Conservation (phyloP, 2,113 vertebrate genomes). For the Clarias gariepinus region DNA sequence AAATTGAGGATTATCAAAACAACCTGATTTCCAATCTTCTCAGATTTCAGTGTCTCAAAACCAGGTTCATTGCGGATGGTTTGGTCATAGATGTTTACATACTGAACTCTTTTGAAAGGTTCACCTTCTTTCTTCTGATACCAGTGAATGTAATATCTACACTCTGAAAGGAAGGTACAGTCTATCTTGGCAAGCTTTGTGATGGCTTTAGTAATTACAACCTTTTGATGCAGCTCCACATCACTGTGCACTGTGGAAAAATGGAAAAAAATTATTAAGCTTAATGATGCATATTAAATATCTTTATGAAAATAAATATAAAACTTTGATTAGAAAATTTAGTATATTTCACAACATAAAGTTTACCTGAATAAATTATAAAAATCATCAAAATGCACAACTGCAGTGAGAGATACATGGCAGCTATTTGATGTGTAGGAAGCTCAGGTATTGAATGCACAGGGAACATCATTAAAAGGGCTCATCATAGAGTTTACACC, state of each 20-base stretch:
- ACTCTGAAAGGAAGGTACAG: slow-evolving; percentile 13
- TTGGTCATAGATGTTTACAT: neutral
- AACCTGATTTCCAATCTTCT: neutral
- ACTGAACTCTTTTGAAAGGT: slow-evolving; percentile 27
- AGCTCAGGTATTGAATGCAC: neutral
- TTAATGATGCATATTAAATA: neutral
- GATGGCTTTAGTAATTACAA: slow-evolving; percentile 17
- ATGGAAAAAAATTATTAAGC: neutral
- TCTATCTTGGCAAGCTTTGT: slow-evolving; percentile 6
- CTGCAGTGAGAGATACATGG: neutral
- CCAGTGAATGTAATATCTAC: slow-evolving; percentile 10
- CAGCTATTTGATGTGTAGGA: neutral
- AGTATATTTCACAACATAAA: neutral
- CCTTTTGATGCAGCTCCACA: slow-evolving; percentile 26
- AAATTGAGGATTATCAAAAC: slow-evolving; percentile 21
- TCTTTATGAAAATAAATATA: neutral
- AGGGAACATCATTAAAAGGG: neutral
- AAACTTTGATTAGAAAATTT: neutral
- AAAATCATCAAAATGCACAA: neutral
- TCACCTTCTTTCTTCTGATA: slow-evolving; percentile 26
- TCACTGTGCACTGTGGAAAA: slow-evolving; percentile 24
- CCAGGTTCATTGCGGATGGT: neutral
- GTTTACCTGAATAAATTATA: neutral
- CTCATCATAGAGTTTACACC: neutral
- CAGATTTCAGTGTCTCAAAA: neutral